phyloP scores from a whole-genome alignment of 2,113 vertebrate genomes.

The Leuciscus idus region DNA sequence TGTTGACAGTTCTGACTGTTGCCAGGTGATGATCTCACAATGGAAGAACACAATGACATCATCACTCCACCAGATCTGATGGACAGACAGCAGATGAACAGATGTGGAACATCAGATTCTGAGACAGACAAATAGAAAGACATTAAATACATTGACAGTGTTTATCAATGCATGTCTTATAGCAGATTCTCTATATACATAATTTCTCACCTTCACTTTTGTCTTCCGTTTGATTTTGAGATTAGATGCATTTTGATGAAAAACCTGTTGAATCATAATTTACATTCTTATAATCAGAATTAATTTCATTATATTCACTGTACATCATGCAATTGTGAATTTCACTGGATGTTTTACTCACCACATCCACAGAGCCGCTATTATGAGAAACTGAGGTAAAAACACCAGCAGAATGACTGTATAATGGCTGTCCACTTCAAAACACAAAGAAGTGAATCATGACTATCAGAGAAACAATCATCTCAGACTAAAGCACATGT shows the following conservation, averaged over 20 bases:
- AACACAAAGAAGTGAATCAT: neutral
- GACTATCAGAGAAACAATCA: neutral
- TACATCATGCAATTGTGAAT: neutral
- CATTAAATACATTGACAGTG: no score
- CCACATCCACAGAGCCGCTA: neutral
- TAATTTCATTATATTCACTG: neutral
- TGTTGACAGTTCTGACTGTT: neutral
- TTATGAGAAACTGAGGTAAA: slow-evolving; percentile 7
- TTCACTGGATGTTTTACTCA: neutral
- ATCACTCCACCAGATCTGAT: neutral
- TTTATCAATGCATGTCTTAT: neutral
- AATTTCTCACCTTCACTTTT: neutral
- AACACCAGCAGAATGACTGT: neutral
- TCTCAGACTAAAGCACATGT: no score
- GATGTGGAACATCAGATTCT: neutral
- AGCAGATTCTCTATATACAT: neutral
- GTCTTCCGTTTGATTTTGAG: neutral
- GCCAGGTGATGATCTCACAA: neutral
- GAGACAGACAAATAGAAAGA: neutral
- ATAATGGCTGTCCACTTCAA: neutral
- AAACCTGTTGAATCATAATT: neutral
- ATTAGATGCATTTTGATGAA: neutral
- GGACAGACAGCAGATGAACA: neutral
- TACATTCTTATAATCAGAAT: neutral
- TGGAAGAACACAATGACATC: neutral